phyloP scores from a whole-genome alignment of 2,797 vertebrate genomes.

The Neomorphus geoffroyi region DNA sequence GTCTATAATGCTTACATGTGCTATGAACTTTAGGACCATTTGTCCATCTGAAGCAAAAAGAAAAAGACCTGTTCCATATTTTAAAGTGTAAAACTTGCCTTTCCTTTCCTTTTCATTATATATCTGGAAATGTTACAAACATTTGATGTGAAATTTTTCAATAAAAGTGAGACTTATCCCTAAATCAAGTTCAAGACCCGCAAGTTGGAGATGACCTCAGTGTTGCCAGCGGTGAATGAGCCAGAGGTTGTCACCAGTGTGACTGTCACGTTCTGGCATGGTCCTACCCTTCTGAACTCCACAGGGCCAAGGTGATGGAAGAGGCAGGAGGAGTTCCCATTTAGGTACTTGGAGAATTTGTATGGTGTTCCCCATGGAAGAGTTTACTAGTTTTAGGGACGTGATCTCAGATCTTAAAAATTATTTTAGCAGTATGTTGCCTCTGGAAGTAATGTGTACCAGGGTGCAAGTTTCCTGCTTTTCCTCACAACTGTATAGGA shows the following conservation, averaged over 20 bases:
- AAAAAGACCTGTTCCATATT: not conserved
- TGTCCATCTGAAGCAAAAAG: not conserved
- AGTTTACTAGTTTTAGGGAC: not conserved
- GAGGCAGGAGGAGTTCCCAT: not conserved
- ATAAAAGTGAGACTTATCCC: not conserved
- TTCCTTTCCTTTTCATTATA: not conserved
- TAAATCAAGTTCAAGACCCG: not conserved
- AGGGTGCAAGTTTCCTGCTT: not conserved
- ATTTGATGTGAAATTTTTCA: not conserved
- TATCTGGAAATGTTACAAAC: not conserved
- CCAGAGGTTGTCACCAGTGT: not conserved
- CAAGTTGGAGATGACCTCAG: fast-evolving
- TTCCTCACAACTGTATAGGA: not conserved
- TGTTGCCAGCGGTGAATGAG: fast-evolving
- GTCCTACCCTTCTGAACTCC: not conserved
- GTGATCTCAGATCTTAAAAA: not conserved
- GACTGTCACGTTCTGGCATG: fast-evolving
- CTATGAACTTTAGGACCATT: not conserved
- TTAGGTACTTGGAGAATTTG: not conserved
- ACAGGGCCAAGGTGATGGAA: not conserved
- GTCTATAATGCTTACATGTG: not conserved
- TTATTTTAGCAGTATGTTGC: not conserved
- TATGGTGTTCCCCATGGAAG: not conserved
- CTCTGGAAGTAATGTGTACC: not conserved
- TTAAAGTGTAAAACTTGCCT: not conserved